Base-by-base conservation (phyloP, 2,797 vertebrate species). In the Tadarida brasiliensis region DNA sequence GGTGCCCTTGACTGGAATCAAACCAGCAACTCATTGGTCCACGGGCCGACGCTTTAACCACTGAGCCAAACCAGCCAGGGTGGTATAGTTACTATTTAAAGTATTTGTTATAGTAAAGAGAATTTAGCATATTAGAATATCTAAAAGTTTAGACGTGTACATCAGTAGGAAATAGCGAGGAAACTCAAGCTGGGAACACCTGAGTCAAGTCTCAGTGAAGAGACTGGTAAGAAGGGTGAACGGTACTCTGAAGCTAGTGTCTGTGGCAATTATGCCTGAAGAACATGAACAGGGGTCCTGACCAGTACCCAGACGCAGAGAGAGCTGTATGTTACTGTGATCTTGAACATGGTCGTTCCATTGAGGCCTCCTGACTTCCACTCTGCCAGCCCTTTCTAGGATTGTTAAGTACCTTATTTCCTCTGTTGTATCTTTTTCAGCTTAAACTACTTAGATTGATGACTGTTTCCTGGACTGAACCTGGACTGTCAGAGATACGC, bases 51-150 rank as follows among this genome's bases (percentile, higher is more conserved):
- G 39, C 39, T 44, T 7, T 44, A 44, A 44, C 39, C 39, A 44
- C 39, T 44, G 7, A 44, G 39, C 39, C 39, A 44, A 44, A 44
- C 39, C 39, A 44, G 39, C 39, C 39, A 44, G 39, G 39, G 39
- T 94, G 14, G 15, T 11, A 68, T 68, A 39, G 44, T 56, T 96
- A 82, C 30, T 83, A 47, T 56, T 78, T 82, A 78, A 94, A 90
- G 10, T 47, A 24, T 63, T 68, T 86, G 33, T 54, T 78, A 74
- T 54, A 78, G 15, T 73, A 26, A 82, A 87, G 35, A 67, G 30
- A 57, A 67, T 35, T 33, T 39, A 30, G 33, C 24, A 74, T n/a
- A n/a, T 67, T 73, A 26, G 44, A 61, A 83, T 90, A 68, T 14
- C 57, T 73, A 39, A 30, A 82, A 87, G n/a, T 56, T 87, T 39